phyloP scores from a whole-genome alignment of 2,113 vertebrate genomes.

The Vulpes ferrilata region DNA sequence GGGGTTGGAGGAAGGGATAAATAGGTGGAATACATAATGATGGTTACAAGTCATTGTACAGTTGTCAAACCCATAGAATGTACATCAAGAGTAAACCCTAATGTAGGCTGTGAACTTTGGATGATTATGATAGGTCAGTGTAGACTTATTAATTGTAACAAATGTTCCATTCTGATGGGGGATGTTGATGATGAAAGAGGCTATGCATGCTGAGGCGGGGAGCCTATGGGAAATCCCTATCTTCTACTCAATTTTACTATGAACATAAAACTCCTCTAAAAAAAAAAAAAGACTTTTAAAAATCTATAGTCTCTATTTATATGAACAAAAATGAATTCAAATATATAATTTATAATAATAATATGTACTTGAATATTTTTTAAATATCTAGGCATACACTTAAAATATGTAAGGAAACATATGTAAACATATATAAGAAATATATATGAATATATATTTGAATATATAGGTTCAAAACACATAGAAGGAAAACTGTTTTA shows the following conservation, averaged over 20 bases:
- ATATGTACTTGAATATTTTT: background rate
- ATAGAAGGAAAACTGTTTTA: background rate
- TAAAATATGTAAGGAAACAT: background rate
- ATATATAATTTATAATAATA: background rate
- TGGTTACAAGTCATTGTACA: background rate
- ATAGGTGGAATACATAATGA: background rate
- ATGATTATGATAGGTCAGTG: background rate
- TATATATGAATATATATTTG: background rate
- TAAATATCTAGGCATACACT: background rate
- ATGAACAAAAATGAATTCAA: background rate
- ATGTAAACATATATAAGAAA: background rate
- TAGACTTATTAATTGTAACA: background rate
- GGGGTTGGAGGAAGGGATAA: background rate
- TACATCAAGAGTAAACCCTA: background rate
- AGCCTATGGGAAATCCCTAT: background rate
- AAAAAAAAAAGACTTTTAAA: background rate
- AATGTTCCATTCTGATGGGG: background rate
- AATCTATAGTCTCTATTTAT: background rate
- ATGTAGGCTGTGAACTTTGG: background rate
- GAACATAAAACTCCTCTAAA: background rate
- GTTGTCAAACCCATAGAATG: background rate
- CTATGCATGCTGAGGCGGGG: background rate
- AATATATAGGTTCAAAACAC: background rate
- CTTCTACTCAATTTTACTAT: background rate
- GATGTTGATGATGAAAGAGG: background rate